These are phyloP conservation scores for Scrobipalpa costella DNA, from an alignment of 2,888 invertebrate species.

Conservation along the genomic window DNA sequence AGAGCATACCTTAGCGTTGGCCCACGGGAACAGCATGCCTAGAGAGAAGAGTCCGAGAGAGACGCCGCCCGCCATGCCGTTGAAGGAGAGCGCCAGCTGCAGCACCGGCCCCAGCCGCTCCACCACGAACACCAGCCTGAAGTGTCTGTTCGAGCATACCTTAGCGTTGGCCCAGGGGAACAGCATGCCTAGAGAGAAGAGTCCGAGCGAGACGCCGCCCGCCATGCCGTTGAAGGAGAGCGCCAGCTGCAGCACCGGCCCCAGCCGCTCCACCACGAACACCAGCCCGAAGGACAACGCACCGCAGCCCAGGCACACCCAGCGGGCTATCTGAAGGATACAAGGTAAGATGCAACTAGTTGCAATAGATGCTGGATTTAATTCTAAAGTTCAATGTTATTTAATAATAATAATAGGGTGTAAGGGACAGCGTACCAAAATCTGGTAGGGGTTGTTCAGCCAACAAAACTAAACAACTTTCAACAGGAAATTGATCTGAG, in stretches of 20 bases:
- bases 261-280: conserved; percentile 92
- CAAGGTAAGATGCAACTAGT: background rate
- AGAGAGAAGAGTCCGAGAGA: conserved; percentile 92
- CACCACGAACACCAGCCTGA: conserved; percentile 91
- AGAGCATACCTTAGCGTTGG: too few relatives aligned
- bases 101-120: conserved; percentile 93
- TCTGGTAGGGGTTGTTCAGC: too few relatives aligned
- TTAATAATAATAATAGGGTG: too few relatives aligned
- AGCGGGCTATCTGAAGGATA: conserved; percentile 68
- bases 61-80: conserved; percentile 94
- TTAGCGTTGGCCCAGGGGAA: conserved; percentile 93
- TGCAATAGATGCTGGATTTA: background rate
- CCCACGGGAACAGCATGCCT: conserved; percentile 94
- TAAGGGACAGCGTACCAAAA: too few relatives aligned
- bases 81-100: conserved; percentile 93
- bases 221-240: conserved; percentile 94
- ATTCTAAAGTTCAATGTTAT: background rate
- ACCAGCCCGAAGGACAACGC: conserved; percentile 89
- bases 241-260: conserved; percentile 94
- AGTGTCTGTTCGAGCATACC: too few relatives aligned
- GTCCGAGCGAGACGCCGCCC: conserved; percentile 92
- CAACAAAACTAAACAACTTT: too few relatives aligned
- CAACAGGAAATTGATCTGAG: too few relatives aligned
- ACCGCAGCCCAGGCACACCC: conserved; percentile 87
- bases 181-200: conserved; percentile 94